These are phyloP conservation scores for Crematogaster levior DNA, from an alignment of 2,888 invertebrate genomes.

Conservation along the genomic window DNA sequence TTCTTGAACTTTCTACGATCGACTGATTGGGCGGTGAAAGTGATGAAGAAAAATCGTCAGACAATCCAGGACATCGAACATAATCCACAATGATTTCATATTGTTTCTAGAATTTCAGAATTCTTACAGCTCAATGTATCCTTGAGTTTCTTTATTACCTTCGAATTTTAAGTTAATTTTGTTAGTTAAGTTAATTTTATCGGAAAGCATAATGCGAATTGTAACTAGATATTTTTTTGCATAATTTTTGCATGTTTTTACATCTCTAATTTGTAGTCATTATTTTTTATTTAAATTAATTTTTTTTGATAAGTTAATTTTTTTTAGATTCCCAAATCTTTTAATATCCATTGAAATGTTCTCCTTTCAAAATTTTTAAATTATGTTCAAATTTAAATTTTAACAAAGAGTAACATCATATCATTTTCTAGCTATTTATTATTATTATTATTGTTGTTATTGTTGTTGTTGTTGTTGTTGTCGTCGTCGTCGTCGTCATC, in stretches of 20 bases:
- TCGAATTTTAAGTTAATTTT: not conserved
- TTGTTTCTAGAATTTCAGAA: not conserved
- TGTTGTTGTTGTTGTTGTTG: too few species aligned
- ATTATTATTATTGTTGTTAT: too few species aligned
- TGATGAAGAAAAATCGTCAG: not conserved
- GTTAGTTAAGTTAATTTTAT: too few species aligned
- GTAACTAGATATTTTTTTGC: too few species aligned
- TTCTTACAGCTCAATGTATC: not conserved
- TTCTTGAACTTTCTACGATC: slow-evolving; percentile 8
- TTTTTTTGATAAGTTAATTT: not conserved
- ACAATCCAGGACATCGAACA: not conserved
- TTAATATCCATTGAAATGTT: not conserved
- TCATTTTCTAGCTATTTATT: not conserved
- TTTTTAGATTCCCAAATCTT: not conserved
- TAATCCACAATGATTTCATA: not conserved
- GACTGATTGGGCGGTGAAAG: slow-evolving; percentile 22
- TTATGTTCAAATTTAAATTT: not conserved
- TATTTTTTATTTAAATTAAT: too few species aligned
- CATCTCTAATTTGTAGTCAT: too few species aligned
- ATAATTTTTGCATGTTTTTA: too few species aligned
- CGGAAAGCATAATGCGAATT: too few species aligned
- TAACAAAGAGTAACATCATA: not conserved
- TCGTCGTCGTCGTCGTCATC: too few species aligned
- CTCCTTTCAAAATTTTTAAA: not conserved
- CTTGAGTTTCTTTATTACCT: not conserved